phyloP scores from a whole-genome alignment of 1,140 invertebrate species.

The Palaemon carinicauda region DNA sequence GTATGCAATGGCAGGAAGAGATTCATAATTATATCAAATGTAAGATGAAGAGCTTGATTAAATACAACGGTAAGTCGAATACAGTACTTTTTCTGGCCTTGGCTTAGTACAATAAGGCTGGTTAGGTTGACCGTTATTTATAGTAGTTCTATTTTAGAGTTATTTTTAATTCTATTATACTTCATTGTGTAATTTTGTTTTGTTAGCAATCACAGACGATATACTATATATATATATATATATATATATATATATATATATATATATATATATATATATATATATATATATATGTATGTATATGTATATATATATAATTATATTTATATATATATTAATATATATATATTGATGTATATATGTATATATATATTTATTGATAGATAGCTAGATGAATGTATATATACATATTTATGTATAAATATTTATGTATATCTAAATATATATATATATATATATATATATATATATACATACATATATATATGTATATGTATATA shows the following conservation, averaged over 20 bases:
- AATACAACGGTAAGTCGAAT: no score
- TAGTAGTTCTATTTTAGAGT: no score
- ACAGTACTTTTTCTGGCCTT: no score
- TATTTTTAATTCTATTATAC: no score
- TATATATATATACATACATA: not conserved
- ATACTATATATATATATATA: not conserved
- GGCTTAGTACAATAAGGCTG: no score
- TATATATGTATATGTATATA: not conserved
- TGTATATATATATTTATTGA: not conserved
- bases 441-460: constrained; percentile 14
- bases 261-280: not conserved
- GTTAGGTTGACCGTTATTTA: no score
- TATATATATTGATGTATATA: not conserved
- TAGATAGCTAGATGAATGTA: no score
- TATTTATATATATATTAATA: not conserved
- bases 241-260: not conserved
- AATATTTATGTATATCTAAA: not conserved
- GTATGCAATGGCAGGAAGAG: no score
- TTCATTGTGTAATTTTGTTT: no score
- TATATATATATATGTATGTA: not conserved
- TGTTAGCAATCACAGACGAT: no score
- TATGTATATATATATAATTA: not conserved
- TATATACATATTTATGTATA: not conserved
- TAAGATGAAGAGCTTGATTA: no score
- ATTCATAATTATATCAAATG: no score